Base-by-base conservation (phyloP, 2,797 vertebrate species). In the Brotogeris chrysoptera region DNA sequence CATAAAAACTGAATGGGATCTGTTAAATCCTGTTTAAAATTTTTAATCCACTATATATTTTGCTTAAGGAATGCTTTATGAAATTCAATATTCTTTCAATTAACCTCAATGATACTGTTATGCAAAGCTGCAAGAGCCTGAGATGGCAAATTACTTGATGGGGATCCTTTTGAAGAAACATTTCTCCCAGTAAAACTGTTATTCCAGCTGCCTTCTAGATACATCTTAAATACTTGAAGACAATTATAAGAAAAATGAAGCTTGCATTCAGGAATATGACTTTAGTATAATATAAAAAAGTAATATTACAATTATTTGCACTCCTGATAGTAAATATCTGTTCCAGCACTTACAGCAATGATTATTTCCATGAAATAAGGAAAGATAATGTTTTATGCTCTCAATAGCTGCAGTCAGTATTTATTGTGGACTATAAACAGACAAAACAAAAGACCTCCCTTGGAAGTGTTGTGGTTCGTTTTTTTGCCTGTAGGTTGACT, bases 271-370 rank as follows among this genome's bases (percentile, higher is more conserved):
- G 30, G 32, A 65, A 76, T 39, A 39, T 55, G 30, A 52, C 36
- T 44, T 72, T 16, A 65, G 6, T 38, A 28, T 46, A 49, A 13
- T 60, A 61, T 19, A 46, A 74, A 76, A 84, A 94, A 34, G 19
- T 84, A 72, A 47, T 70, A 72, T 43, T 55, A 59, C 44, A 14
- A 46, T 76, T 93, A 69, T 80, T 92, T 96, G 16, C 38, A 34
- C 36, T 79, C 38, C 41, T 93, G 43, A 88, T 93, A 87, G 46
- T 69, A 93, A 90, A 87, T 83, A 89, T 84, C 77, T 91, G 16
- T 71, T 88, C 13, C 12, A 92, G 36, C 32, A 82, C 34, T 76
- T 63, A 76, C 14, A 86, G 8, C 23, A 86, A 65, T 69, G 4
- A 71, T 88, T 88, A 84, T 77, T 92, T 92, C 60, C 49, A 20